phyloP scores from a whole-genome alignment of 2,888 invertebrate genomes.

The Caenorhabditis sp. region DNA sequence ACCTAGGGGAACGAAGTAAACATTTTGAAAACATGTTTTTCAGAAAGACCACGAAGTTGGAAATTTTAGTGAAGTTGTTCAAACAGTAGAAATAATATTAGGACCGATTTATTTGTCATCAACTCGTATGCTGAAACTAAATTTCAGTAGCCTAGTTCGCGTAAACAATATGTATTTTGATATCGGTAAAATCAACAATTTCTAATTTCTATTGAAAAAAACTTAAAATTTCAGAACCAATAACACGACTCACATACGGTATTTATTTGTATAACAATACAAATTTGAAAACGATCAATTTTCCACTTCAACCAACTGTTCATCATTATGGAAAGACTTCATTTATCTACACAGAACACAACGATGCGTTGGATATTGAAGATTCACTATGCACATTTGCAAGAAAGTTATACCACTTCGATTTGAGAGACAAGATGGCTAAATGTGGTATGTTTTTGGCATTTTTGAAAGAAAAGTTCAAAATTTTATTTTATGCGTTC shows the following conservation, averaged over 20 bases:
- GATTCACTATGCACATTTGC: background rate
- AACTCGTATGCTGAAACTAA: background rate
- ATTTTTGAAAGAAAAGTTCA: background rate
- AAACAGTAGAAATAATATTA: background rate
- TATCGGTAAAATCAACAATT: background rate
- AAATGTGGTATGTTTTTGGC: slow-evolving; percentile 1
- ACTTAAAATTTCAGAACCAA: background rate
- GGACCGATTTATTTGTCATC: background rate
- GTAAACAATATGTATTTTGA: background rate
- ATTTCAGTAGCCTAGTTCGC: background rate
- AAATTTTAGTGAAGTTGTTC: background rate
- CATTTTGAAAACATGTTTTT: no score
- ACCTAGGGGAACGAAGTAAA: no score
- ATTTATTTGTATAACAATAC: background rate
- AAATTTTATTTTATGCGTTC: background rate
- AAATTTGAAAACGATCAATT: background rate
- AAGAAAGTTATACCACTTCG: background rate
- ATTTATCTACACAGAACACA: background rate
- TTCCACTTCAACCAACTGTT: background rate
- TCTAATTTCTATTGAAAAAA: no score
- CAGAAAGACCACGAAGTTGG: background rate
- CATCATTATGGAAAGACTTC: background rate
- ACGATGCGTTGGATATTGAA: background rate
- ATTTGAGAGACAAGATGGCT: slow-evolving; percentile 3
- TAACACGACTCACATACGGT: background rate